These are phyloP conservation scores for Menura novaehollandiae DNA, from an alignment of 2,113 vertebrate genomes.

Conservation along the genomic window DNA sequence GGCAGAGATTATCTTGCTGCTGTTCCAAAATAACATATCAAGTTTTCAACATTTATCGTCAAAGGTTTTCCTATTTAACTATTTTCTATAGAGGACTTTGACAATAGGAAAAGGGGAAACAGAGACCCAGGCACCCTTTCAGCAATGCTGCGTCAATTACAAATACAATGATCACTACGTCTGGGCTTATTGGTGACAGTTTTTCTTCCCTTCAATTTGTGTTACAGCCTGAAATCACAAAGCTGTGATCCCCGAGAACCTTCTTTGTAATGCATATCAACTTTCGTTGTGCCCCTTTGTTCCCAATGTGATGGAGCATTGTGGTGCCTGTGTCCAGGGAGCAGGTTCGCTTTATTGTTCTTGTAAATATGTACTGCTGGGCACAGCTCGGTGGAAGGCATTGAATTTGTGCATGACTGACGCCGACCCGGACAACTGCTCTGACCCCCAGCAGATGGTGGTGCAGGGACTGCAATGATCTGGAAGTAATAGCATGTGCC, in stretches of 20 bases:
- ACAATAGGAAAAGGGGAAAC: background rate
- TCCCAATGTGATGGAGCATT: slow-evolving; percentile 73
- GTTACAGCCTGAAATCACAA: slow-evolving; percentile 44
- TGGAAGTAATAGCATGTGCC: slow-evolving; percentile 90
- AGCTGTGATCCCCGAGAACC: slow-evolving; percentile 18
- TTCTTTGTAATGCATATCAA: slow-evolving; percentile 85
- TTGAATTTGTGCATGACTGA: slow-evolving; percentile 71
- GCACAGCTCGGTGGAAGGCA: slow-evolving; percentile 73
- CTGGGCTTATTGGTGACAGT: slow-evolving; percentile 18
- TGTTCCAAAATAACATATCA: background rate
- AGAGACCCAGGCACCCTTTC: background rate
- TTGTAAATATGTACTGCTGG: slow-evolving; percentile 77
- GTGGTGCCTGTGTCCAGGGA: slow-evolving; percentile 69
- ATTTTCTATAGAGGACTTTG: background rate
- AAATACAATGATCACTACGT: background rate
- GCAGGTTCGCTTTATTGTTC: slow-evolving; percentile 84
- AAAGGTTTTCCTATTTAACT: background rate
- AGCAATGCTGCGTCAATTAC: background rate
- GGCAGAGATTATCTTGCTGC: background rate
- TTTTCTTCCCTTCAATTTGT: slow-evolving; percentile 35
- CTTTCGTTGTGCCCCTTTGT: slow-evolving; percentile 74
- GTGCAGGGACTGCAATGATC: slow-evolving; percentile 82
- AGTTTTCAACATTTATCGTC: background rate
- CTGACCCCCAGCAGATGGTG: slow-evolving; percentile 87
- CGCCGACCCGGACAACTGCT: slow-evolving; percentile 81